Base-by-base conservation (phyloP, 2,888 invertebrate species). In the Drosophila kanekoi region DNA sequence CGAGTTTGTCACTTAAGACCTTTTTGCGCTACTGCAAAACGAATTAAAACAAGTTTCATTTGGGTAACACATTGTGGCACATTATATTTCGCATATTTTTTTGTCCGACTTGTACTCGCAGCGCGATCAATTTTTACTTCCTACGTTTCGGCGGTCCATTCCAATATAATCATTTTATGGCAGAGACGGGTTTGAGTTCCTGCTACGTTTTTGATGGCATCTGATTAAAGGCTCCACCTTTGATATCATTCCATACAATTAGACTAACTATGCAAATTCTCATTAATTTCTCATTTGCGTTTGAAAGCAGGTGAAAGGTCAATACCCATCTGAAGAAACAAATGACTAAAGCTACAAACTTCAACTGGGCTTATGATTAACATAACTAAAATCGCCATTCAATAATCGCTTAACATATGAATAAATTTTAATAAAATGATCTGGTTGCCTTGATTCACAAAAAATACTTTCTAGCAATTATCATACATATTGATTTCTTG, bases 1-100 rank as follows among this genome's bases (percentile, higher is more conserved):
- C 83, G 71, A 74, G 83, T 84, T 84, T 84, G 86, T 81, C 83
- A 86, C 77, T 83, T 79, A 72, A 86, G 80, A 82, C 80, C 78
- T 80, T 79, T 85, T 85, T 73, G 78, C 81, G 77, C 79, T 79
- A 76, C 77, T 79, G 81, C 79, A 74, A 80, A 79, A 74, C 68
- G 75, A 81, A 85, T 81, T 79, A 71, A 82, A 82, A 82, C 82
- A 63, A 77, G 82, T 82, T 82, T 72, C 77, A 71, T 75, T 74
- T 69, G 69, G 43, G 40, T 70, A 81, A 62, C 65, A 70, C 32
- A 47, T 65, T 77, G 64, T 69, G 44, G 61, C 47, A 71, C 65
- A n/a, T 48, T 67, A 54, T 68, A 65, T 56, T 51, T 65, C 28
- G 41, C 13, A 23, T 52, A 37, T 3, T 13, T 28, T 40, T 70